A percentile compares a stretch with the other conserved stretches of the same genome.
Evolutionary conservation across 2,888 invertebrate species (phyloP).

Genomic region (Gisinianus flammeolus): DNA sequence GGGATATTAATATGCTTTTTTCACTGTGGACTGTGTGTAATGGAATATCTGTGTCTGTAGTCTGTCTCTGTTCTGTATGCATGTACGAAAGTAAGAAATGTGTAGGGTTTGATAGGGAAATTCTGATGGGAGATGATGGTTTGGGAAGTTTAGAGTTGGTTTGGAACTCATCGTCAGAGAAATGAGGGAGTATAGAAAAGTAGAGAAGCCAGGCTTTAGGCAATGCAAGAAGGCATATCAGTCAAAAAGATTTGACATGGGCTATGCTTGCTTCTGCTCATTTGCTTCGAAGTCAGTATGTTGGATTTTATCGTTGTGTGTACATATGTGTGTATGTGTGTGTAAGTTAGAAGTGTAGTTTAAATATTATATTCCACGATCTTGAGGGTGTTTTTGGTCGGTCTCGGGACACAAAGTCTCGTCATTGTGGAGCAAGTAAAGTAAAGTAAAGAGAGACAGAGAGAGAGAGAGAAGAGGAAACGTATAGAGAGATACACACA

Average conservation of each 20-base stretch:
- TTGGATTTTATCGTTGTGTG: too few relatives aligned
- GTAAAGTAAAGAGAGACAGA: not conserved
- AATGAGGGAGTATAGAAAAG: too few relatives aligned
- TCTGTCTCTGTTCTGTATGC: not conserved
- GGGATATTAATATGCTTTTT: not conserved
- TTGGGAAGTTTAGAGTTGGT: too few relatives aligned
- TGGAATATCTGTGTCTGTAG: not conserved
- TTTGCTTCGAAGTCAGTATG: slow-evolving; percentile 43
- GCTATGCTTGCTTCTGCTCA: slow-evolving; percentile 35
- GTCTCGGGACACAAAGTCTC: too few relatives aligned
- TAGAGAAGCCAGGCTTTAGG: slow-evolving; percentile 17
- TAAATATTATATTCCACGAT: slow-evolving; percentile 22
- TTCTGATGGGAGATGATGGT: too few relatives aligned
- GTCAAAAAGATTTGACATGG: slow-evolving; percentile 53
- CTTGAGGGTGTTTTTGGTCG: not conserved
- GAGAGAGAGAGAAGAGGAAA: not conserved
- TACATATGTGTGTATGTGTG: slow-evolving; percentile 2
- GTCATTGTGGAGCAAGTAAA: too few relatives aligned
- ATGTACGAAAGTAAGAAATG: too few relatives aligned
- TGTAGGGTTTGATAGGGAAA: too few relatives aligned
- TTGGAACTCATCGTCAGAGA: too few relatives aligned
- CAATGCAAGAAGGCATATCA: slow-evolving; percentile 54
- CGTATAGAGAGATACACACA: not conserved
- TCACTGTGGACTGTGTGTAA: not conserved
- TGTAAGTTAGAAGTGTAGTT: too few relatives aligned